Base-by-base conservation (phyloP, 2,113 vertebrate species). In the Capra hircus region DNA sequence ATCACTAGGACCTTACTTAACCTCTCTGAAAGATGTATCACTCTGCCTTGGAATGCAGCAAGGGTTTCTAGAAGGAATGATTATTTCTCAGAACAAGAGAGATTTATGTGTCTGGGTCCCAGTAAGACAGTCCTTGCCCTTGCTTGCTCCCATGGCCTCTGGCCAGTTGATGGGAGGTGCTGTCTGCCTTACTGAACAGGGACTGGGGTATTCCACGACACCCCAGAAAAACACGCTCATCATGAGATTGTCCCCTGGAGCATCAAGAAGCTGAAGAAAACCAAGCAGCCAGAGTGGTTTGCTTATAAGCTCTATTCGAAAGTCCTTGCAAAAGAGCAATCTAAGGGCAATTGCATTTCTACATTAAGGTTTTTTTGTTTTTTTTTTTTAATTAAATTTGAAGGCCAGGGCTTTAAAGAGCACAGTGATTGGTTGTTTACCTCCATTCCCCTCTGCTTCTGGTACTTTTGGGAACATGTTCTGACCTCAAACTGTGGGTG, bases 281-380 rank as follows among this genome's bases (percentile, higher is more conserved):
- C 52, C 50, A 55, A 92, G 25, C 12, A 84, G 30, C 16, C n/a
- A 5, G 30, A 90, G 53, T 80, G 15, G 12, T 64, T 43, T 95
- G 55, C 50, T 92, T 82, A 60, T 15, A 95, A 67, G 28, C 21
- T 52, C 11, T 27, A 8, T 33, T 11, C 55, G 59, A 94, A 53
- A 53, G 40, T 55, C 71, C 36, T 94, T 43, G 30, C 59, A 50
- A 88, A 95, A 92, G 96, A 23, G 52, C 52, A 85, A 62, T 25
- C 57, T 27, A 78, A 88, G 82, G 52, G 95, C 23, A 95, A 83
- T 64, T 83, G 11, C 59, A 43, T 91, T 95, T 97, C 77, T 97
- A 53, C 11, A 21, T 2, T 12, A 12, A 91, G 86, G 30, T 1
- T 57, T 25, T 23, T 45, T 48, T n/a, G n/a, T n/a, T 17, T 16